phyloP scores from a whole-genome alignment of 2,888 invertebrate genomes.

The Drosophila borealis region DNA sequence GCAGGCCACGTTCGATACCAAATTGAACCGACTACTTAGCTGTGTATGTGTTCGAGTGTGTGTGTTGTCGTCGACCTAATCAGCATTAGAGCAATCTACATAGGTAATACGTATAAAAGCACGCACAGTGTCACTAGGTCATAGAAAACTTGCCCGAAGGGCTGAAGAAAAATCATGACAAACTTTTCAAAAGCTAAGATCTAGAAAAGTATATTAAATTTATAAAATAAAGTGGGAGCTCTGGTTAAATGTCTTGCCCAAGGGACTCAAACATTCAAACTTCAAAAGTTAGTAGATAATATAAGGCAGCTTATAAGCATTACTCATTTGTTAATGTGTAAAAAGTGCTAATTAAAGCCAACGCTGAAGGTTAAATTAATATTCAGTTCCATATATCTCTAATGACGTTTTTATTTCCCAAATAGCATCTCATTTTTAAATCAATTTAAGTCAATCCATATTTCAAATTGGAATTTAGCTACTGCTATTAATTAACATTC shows the following conservation, averaged over 20 bases:
- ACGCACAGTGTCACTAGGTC: slow-evolving; percentile 58
- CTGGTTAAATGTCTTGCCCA: too few species aligned
- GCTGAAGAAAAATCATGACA: background rate
- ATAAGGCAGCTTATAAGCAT: too few species aligned
- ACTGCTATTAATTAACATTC: slow-evolving; percentile 60
- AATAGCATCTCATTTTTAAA: slow-evolving; percentile 10
- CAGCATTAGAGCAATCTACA: slow-evolving; percentile 79
- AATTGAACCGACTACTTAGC: slow-evolving; percentile 77
- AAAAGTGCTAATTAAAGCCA: too few species aligned
- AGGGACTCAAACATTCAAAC: too few species aligned
- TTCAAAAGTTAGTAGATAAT: too few species aligned
- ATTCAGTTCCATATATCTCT: background rate
- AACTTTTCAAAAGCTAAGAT: background rate
- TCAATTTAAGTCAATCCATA: slow-evolving; percentile 29
- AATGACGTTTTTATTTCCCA: slow-evolving; percentile 13
- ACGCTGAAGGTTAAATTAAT: background rate
- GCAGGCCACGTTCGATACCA: slow-evolving; percentile 77
- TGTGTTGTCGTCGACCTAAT: slow-evolving; percentile 66
- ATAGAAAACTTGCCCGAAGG: slow-evolving; percentile 13
- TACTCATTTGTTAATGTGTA: too few species aligned
- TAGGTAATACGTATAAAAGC: slow-evolving; percentile 74
- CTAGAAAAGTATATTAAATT: background rate
- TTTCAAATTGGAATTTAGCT: slow-evolving; percentile 18
- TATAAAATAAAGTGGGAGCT: background rate
- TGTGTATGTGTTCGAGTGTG: slow-evolving; percentile 8